A percentile compares a stretch with the other conserved stretches of the same genome.
These are phyloP conservation scores for Creontiades dilutus DNA, from an alignment of 2,888 invertebrate genomes.

Conservation along the genomic window DNA sequence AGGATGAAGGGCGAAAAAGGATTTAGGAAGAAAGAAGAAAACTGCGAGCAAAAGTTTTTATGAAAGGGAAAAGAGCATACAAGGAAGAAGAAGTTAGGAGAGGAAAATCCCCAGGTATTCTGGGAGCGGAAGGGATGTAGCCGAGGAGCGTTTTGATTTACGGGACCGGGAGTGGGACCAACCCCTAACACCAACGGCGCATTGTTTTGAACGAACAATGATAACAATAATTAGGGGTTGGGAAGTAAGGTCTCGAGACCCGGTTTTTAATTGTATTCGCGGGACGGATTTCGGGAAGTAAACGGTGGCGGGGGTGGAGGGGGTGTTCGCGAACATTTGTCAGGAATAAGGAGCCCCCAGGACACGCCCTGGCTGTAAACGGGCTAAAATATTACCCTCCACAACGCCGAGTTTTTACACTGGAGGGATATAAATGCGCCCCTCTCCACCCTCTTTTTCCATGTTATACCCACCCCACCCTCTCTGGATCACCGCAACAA, in stretches of 20 bases:
- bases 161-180: neutral
- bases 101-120: slow-evolving; percentile 48
- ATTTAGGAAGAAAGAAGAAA: neutral
- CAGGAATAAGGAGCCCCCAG: slow-evolving; percentile 68
- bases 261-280: slow-evolving; percentile 68
- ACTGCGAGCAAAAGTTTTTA: slow-evolving; percentile 35
- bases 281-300: slow-evolving; percentile 46
- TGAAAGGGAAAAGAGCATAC: slow-evolving; percentile 23
- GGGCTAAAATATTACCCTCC: slow-evolving; percentile 67
- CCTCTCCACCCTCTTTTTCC: neutral
- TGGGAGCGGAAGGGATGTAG: neutral
- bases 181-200: slow-evolving; percentile 8
- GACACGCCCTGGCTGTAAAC: slow-evolving; percentile 70
- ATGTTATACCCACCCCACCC: slow-evolving; percentile 4
- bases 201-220: slow-evolving; percentile 61
- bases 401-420: slow-evolving; percentile 58
- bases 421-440: slow-evolving; percentile 67
- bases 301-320: slow-evolving; percentile 13
- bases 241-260: slow-evolving; percentile 56
- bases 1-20: no score
- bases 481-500: slow-evolving; percentile 48
- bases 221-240: slow-evolving; percentile 66
- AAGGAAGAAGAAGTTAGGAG: neutral
- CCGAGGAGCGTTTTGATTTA: slow-evolving; percentile 65
- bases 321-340: slow-evolving; percentile 63